phyloP scores from a whole-genome alignment of 1,140 invertebrate species.

The Formica exsecta region DNA sequence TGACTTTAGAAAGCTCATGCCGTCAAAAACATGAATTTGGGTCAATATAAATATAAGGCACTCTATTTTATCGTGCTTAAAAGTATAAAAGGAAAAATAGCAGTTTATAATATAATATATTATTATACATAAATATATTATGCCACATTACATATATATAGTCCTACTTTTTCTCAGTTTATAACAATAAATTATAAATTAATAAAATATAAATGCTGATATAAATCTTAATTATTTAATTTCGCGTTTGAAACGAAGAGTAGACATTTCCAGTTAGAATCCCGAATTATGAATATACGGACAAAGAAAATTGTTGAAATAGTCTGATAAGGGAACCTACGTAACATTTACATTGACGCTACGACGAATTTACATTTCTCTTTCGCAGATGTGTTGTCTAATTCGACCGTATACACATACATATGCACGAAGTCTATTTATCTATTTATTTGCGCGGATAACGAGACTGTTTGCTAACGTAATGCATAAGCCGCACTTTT shows the following conservation, averaged over 20 bases:
- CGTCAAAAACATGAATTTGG: background rate
- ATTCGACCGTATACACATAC: background rate
- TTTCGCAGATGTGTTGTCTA: constrained; percentile 35
- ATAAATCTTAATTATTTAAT: constrained; percentile 7
- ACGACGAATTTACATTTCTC: constrained; percentile 11
- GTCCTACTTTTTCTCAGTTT: background rate
- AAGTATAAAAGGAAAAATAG: background rate
- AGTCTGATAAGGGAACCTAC: background rate
- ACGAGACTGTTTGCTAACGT: background rate
- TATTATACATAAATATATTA: no score
- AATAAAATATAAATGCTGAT: no score
- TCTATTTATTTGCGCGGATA: background rate
- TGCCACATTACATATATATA: background rate
- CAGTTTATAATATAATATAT: background rate
- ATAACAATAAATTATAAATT: no score
- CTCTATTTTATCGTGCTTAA: constrained; percentile 3
- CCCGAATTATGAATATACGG: background rate
- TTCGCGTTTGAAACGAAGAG: background rate
- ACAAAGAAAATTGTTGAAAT: constrained; percentile 28
- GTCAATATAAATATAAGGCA: constrained; percentile 13
- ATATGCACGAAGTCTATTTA: background rate
- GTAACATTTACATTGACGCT: background rate
- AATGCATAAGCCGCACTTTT: constrained; percentile 23
- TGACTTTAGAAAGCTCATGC: constrained; percentile 34
- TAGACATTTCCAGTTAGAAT: background rate